A percentile compares a stretch with the other conserved stretches of the same genome.
These are phyloP conservation scores for Axinella damicornis DNA, from an alignment of 37 sponge, comb jelly and placozoan species.

Conservation along the genomic window DNA sequence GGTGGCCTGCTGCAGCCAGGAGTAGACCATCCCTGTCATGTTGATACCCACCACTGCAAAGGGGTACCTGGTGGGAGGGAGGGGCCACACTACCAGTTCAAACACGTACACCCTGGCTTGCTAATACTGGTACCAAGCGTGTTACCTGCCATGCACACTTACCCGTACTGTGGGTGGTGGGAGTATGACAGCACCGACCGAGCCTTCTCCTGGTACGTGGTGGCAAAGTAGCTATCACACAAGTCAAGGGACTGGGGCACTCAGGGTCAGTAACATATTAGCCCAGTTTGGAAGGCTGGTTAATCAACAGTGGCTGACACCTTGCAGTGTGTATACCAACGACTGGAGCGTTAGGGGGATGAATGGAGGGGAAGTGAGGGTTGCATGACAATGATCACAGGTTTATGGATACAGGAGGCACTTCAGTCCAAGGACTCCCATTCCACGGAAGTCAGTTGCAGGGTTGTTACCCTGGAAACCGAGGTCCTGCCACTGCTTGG, in stretches of 20 bases:
- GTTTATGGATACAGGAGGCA: slow-evolving; percentile 57
- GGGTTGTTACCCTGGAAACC: slow-evolving; percentile 98
- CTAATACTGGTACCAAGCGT: neutral
- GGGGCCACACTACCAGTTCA: neutral
- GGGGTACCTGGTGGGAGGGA: slow-evolving; percentile 72
- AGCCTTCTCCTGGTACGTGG: slow-evolving; percentile 27
- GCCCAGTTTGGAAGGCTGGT: too few species aligned
- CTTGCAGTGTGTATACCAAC: too few species aligned
- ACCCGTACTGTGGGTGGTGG: slow-evolving; percentile 75
- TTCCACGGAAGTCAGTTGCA: slow-evolving; percentile 98
- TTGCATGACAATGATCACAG: too few species aligned
- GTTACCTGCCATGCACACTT: too few species aligned
- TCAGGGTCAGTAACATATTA: too few species aligned
- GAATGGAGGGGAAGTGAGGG: too few species aligned
- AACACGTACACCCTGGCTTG: too few species aligned
- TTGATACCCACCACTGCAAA: slow-evolving; percentile 89
- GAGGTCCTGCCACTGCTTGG: slow-evolving; percentile 90
- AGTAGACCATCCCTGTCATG: slow-evolving; percentile 53
- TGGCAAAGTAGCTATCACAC: slow-evolving; percentile 64
- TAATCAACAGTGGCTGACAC: too few species aligned
- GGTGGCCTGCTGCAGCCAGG: slow-evolving; percentile 30
- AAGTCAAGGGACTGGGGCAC: neutral
- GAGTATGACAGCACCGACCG: slow-evolving; percentile 61
- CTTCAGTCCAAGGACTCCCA: slow-evolving; percentile 81
- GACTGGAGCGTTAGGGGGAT: too few species aligned